phyloP scores from a whole-genome alignment of 2,888 invertebrate genomes.

The Dysmachus trigonus region DNA sequence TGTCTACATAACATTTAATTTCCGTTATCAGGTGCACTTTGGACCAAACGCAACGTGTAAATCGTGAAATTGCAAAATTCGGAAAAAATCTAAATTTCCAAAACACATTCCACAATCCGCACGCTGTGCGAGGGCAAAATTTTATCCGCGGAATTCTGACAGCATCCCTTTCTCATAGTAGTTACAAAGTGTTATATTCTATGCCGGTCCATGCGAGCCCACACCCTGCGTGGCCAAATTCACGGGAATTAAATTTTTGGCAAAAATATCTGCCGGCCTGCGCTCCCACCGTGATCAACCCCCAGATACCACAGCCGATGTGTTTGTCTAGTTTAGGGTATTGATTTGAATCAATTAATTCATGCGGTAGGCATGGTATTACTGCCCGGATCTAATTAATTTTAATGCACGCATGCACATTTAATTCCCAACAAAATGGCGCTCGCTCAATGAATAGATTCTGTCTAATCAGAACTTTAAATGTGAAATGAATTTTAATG shows the following conservation, averaged over 20 bases:
- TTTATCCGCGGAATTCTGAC: neutral
- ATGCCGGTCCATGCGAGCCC: neutral
- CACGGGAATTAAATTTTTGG: conserved; percentile 33
- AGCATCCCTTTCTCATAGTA: neutral
- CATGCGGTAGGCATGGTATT: conserved; percentile 63
- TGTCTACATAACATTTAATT: neutral
- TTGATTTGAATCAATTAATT: conserved; percentile 66
- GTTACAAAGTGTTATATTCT: neutral
- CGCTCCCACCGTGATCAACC: neutral
- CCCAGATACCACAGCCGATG: conserved; percentile 37
- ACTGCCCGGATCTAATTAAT: conserved; percentile 65
- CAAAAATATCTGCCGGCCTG: conserved; percentile 14
- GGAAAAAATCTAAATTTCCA: neutral
- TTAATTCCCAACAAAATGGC: conserved; percentile 46
- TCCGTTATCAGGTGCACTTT: neutral
- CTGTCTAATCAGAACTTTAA: conserved; percentile 38
- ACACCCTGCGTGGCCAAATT: neutral
- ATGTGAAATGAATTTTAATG: conserved; percentile 39
- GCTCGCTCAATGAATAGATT: conserved; percentile 23
- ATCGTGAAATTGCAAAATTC: neutral
- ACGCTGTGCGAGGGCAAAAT: neutral
- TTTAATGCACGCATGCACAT: conserved; percentile 61
- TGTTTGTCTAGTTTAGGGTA: conserved; percentile 54
- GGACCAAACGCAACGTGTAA: neutral
- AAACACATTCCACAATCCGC: neutral